A percentile compares a stretch with the other conserved stretches of the same genome.
These are phyloP conservation scores for Chelonia mydas DNA, from an alignment of 2,797 vertebrate genomes.

Conservation along the genomic window DNA sequence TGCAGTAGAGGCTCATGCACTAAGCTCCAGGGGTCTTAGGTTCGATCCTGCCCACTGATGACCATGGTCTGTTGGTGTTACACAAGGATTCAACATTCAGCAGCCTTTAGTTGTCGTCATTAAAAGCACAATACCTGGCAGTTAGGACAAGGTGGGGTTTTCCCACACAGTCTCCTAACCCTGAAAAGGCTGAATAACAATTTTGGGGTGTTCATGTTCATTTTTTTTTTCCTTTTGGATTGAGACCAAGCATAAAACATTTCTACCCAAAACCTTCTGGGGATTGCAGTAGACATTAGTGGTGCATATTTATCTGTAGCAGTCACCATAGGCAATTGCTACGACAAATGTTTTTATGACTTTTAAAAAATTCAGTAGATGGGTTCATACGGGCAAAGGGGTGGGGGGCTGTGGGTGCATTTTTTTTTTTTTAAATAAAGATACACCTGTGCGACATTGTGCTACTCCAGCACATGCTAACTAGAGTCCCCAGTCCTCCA, in stretches of 20 bases:
- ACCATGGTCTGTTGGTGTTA: no score
- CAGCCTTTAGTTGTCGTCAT: neutral
- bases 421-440: neutral
- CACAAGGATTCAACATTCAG: neutral
- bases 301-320: neutral
- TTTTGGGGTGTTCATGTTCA: neutral
- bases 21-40: no score
- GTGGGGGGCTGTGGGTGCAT: accelerated
- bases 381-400: neutral
- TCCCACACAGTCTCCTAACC: neutral
- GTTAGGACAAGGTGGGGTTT: neutral
- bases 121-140: neutral
- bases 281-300: neutral
- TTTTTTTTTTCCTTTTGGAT: slow-evolving; percentile 3
- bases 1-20: no score
- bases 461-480: accelerated
- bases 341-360: neutral
- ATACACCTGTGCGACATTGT: accelerated
- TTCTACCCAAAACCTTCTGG: neutral
- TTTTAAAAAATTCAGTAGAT: neutral
- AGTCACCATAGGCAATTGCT: neutral
- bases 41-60: no score
- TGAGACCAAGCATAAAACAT: slow-evolving; percentile 1
- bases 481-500: accelerated
- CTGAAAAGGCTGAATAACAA: neutral